Conservation (phyloP, 2,888 invertebrate species). For the Glyphotaelius pellucidus region DNA sequence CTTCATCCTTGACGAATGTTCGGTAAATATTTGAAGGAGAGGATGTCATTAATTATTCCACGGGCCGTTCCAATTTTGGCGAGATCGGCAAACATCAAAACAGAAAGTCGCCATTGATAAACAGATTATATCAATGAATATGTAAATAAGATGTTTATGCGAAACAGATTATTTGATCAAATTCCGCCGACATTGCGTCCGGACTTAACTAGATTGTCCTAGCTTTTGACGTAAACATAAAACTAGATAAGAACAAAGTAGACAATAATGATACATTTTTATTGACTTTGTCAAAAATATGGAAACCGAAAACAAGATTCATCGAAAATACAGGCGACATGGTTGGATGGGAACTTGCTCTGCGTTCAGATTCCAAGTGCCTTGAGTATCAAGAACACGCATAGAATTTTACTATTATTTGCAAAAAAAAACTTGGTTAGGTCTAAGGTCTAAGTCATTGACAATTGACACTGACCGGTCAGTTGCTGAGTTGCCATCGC, state of each 20-base stretch:
- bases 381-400: not conserved
- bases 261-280: not conserved
- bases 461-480: too few relatives aligned
- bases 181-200: not conserved
- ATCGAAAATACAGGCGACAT: too few relatives aligned
- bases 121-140: not conserved
- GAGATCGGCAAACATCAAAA: not conserved
- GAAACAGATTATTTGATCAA: not conserved
- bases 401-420: not conserved
- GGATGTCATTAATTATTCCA: conserved; percentile 55
- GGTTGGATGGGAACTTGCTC: not conserved
- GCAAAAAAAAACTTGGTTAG: not conserved
- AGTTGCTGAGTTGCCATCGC: too few relatives aligned
- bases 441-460: too few relatives aligned
- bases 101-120: not conserved
- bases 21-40: conserved; percentile 55
- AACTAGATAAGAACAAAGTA: not conserved
- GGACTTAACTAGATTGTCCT: not conserved
- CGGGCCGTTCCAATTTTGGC: conserved; percentile 51
- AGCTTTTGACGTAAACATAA: not conserved
- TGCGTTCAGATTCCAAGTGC: not conserved
- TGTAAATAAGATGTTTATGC: not conserved
- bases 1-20: conserved; percentile 57
- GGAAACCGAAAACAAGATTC: too few relatives aligned
- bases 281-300: not conserved